Evolutionary conservation across 2,797 vertebrate species (phyloP), one percentile per base, ranked within the genome.

Genomic region (Esox lucius): DNA sequence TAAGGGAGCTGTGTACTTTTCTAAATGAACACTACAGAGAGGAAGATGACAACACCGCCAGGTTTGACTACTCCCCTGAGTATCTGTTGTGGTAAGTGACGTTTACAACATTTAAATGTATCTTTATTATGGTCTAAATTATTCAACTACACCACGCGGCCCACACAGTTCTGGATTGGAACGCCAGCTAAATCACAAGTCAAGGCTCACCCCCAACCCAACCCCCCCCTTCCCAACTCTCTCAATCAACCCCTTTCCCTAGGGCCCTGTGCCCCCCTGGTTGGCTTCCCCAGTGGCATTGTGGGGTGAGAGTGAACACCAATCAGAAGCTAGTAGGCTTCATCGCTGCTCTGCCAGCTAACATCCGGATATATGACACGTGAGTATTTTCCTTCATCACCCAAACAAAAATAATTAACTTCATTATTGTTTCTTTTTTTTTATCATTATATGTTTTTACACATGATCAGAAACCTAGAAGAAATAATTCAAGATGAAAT

Each of bases 311-410:
- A 73, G 96, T 98, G 65, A 92, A 95, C 71, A 87, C 94, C 75
- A 99, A 95, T 90, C 94, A 95, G 86, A 99, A 98, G 85, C 90
- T 99, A 78, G 96, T 99, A 39, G 97, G 97, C 67, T 99, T 99
- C 88, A 96, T 99, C 75, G 96, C 96, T 0, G 98, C 97, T 0
- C 94, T 97, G 84, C 97, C 97, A n/a, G 94, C 93, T 79, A 91
- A 90, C 12, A 92, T 98, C 82, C 91, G 94, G 70, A 92, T 97
- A 90, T 96, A 96, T 19, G 95, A 96, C 82, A 92, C 68, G 97
- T 99, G 91, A 96, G 96, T 90, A 9, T 42, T 42, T 9, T 42
- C 39, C 9, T 6, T 42, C 9, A 9, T 42, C 39, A 6, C 39
- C 39, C 39, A 9, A 6, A 42, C 39, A 42, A 42, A 42, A 3